These are phyloP conservation scores for Drosophila tsacasi DNA, from an alignment of 1,140 invertebrate species.

Conservation along the genomic window DNA sequence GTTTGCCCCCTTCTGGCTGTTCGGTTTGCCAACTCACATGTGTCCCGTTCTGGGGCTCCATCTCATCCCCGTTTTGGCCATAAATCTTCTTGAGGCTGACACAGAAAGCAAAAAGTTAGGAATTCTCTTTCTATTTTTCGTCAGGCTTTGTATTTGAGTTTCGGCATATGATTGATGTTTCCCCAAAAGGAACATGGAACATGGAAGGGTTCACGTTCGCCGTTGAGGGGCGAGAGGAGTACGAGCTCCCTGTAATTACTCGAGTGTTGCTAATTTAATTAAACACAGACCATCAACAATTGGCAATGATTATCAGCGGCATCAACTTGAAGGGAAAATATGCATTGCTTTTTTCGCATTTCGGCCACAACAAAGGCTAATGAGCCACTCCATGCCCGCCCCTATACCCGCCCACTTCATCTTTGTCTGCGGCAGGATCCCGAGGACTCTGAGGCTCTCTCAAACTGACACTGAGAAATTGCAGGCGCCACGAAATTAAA, in stretches of 20 bases:
- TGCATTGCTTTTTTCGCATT: slow-evolving; percentile 32
- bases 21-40: slow-evolving; percentile 50
- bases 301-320: slow-evolving; percentile 54
- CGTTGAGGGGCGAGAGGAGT: background rate
- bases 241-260: slow-evolving; percentile 65
- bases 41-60: slow-evolving; percentile 14
- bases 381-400: slow-evolving; percentile 45
- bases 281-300: slow-evolving; percentile 59
- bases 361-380: slow-evolving; percentile 61
- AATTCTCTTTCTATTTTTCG: slow-evolving; percentile 56
- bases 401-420: slow-evolving; percentile 24
- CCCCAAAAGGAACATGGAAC: background rate
- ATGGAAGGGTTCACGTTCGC: background rate
- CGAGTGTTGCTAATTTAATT: slow-evolving; percentile 74
- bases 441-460: slow-evolving; percentile 15
- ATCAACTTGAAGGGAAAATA: slow-evolving; percentile 27
- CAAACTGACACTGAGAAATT: slow-evolving; percentile 79
- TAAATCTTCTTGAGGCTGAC: slow-evolving; percentile 68
- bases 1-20: slow-evolving; percentile 7
- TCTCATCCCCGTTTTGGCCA: slow-evolving; percentile 50
- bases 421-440: slow-evolving; percentile 38
- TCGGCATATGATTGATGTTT: slow-evolving; percentile 53
- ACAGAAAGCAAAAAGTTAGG: slow-evolving; percentile 54
- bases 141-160: slow-evolving; percentile 52
- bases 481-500: slow-evolving; percentile 76